A percentile compares a stretch with the other conserved stretches of the same genome.
Conservation (phyloP, 92 coral and sea anemone species). For the Zoanthus gigantus region DNA sequence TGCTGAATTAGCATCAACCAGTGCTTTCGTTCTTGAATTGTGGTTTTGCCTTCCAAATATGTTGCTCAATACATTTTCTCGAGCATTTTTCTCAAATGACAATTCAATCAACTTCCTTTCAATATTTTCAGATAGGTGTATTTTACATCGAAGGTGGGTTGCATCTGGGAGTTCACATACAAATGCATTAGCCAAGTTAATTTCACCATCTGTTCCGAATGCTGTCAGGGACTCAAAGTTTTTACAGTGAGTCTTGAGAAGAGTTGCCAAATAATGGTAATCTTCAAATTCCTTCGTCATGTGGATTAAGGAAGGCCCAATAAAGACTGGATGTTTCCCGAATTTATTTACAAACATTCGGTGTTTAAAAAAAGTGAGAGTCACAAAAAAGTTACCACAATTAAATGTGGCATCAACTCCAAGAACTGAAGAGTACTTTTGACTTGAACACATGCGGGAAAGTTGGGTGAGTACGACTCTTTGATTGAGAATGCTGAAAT, state of each 20-base stretch:
- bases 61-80: neutral
- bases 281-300: conserved; percentile 56
- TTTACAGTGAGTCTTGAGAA: conserved; percentile 54
- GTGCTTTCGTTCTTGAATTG: neutral
- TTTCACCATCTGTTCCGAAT: conserved; percentile 69
- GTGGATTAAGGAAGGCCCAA: conserved; percentile 60
- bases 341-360: conserved; percentile 53
- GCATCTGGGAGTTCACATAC: conserved; percentile 62
- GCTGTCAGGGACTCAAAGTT: conserved; percentile 49
- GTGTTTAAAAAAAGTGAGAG: conserved; percentile 51
- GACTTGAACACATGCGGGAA: conserved; percentile 30
- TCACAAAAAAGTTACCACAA: conserved; percentile 64
- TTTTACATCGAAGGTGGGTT: conserved; percentile 60
- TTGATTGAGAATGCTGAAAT: conserved; percentile 48
- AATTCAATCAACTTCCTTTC: neutral
- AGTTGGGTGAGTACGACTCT: conserved; percentile 49
- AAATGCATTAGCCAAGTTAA: conserved; percentile 57
- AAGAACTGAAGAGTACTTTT: conserved; percentile 52
- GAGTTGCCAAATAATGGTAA: conserved; percentile 46
- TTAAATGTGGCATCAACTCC: conserved; percentile 66
- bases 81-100: neutral
- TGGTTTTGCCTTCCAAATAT: neutral
- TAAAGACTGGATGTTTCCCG: conserved; percentile 47
- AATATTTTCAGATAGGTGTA: conserved; percentile 15
- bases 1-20: neutral